phyloP scores from a whole-genome alignment of 2,113 vertebrate species.

The Anser cygnoides region DNA sequence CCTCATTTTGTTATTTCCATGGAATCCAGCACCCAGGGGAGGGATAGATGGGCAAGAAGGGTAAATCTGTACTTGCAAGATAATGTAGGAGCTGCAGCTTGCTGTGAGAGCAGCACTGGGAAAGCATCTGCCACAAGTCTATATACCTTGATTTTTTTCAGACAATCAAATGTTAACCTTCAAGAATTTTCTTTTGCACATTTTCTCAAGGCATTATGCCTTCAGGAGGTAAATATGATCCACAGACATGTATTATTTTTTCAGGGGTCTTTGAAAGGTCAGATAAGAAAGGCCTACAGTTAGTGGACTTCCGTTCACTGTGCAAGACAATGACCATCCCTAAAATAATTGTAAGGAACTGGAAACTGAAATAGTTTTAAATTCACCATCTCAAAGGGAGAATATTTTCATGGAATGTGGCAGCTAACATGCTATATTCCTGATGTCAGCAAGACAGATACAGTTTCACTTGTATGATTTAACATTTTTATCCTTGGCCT shows the following conservation, averaged over 20 bases:
- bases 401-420: background rate
- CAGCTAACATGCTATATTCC: background rate
- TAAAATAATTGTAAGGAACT: background rate
- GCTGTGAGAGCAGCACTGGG: background rate
- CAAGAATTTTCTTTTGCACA: background rate
- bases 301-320: background rate
- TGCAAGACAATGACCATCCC: background rate
- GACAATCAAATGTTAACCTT: background rate
- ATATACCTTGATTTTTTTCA: background rate
- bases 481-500: background rate
- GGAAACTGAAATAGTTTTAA: background rate
- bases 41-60: slow-evolving; percentile 19
- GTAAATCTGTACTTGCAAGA: slow-evolving; percentile 4
- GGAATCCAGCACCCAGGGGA: slow-evolving; percentile 33
- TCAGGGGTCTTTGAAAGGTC: background rate
- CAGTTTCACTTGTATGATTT: background rate
- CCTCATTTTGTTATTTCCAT: slow-evolving; percentile 33
- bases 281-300: background rate
- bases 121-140: background rate
- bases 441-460: background rate
- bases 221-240: background rate
- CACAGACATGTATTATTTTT: background rate
- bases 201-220: background rate
- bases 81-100: background rate
- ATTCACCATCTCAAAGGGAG: background rate